These are phyloP conservation scores for Heliconius melpomene DNA, from an alignment of 1,140 invertebrate species.

Conservation along the genomic window DNA sequence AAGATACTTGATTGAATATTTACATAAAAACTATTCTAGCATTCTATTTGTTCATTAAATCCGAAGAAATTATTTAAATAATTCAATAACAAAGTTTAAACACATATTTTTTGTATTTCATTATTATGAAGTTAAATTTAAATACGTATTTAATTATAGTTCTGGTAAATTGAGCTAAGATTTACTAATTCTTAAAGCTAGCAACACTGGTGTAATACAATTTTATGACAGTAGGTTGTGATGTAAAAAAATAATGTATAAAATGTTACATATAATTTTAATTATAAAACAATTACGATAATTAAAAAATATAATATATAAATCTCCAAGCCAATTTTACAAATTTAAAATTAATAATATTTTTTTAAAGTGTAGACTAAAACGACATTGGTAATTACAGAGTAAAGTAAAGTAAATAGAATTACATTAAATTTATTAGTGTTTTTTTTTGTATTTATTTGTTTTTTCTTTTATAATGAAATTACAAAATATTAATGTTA, in stretches of 20 bases:
- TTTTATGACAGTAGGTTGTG: neutral
- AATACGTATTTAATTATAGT: neutral
- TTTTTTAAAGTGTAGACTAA: neutral
- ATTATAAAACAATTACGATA: neutral
- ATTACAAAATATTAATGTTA: constrained; percentile 1
- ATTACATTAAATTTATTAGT: neutral
- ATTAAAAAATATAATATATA: neutral
- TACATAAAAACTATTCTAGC: too few species aligned
- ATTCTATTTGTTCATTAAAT: too few species aligned
- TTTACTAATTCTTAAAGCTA: constrained; percentile 6
- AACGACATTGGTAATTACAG: neutral
- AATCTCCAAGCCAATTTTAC: neutral
- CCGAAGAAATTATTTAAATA: too few species aligned
- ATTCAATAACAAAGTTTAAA: too few species aligned
- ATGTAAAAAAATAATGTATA: too few species aligned
- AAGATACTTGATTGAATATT: too few species aligned
- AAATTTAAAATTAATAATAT: neutral
- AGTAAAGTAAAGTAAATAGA: neutral
- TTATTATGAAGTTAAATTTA: too few species aligned
- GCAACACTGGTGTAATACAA: constrained; percentile 8
- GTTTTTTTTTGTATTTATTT: neutral
- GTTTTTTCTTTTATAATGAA: constrained; percentile 9
- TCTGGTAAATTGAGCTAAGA: constrained; percentile 1
- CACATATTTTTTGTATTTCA: too few species aligned
- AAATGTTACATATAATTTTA: too few species aligned